Percentiles rank a stretch among this genome's conserved stretches.
Evolutionary conservation across 2,113 vertebrate species (phyloP).

Genomic region (Mastomys coucha): DNA sequence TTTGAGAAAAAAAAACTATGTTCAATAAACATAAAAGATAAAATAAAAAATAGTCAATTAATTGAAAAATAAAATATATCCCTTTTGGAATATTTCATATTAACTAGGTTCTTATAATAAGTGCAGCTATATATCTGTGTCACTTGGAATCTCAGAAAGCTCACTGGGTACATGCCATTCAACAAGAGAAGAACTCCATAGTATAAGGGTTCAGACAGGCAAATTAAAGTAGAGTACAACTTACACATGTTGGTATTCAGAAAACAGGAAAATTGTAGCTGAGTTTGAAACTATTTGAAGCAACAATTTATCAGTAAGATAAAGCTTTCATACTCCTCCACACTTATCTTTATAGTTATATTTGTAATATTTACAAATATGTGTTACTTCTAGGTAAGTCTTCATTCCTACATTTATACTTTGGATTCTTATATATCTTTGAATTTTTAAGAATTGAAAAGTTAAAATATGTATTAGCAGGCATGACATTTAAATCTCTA

Average conservation of each 20-base stretch:
- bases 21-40: not conserved
- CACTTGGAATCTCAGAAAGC: not conserved
- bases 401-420: not conserved
- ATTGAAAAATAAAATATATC: not conserved
- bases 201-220: not conserved
- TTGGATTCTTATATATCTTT: not conserved
- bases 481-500: conserved; percentile 60
- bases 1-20: not conserved
- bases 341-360: not conserved
- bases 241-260: conserved; percentile 24
- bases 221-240: not conserved
- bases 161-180: not conserved
- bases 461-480: conserved; percentile 49
- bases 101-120: not conserved
- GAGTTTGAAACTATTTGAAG: conserved; percentile 40
- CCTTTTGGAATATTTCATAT: not conserved
- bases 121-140: conserved; percentile 43
- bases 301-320: not conserved
- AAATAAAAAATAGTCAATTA: not conserved
- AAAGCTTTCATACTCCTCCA: not conserved
- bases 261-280: not conserved
- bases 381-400: not conserved
- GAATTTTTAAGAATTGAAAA: conserved; percentile 57
- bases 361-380: not conserved
- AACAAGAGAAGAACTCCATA: not conserved